Evolutionary conservation across 1,140 invertebrate species (phyloP), one percentile per base, ranked within the genome.

Genomic region (Hydropsyche tenuis): DNA sequence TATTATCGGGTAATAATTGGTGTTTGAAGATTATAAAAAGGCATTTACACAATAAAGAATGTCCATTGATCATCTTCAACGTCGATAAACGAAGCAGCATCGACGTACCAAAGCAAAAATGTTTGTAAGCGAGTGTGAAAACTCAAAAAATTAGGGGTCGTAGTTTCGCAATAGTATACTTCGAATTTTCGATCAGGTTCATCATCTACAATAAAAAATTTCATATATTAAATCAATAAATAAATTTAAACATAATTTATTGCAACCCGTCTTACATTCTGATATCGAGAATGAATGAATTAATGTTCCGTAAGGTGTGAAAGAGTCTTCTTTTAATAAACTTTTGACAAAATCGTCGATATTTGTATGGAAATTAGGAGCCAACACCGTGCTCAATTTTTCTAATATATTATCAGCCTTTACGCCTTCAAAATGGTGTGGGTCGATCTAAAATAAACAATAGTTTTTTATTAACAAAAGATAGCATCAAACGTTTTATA

Each of bases 51-150:
- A 60, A 96, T 89, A 83, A 95, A 98, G 81, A 94, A 96, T 45
- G 89, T 88, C 96, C 97, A 99, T 75, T 92, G 90, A 25, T 93
- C 89, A 86, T 99, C 97, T 82, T 96, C 93, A 1, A 92, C 87
- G 85, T 98, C 96, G 78, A 99, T 94, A 80, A 93, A 98, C 56
- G 90, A 93, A 11, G 93, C 93, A 4, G 94, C 96, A 88, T 99
- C 97, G 79, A 99, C 94, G 81, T 93, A 99, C 92, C 95, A 99
- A 68, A 98, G 82, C 11, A 98, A 85, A 80, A 98, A 96, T 5
- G 94, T 96, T 85, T 98, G 95, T 71, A 99, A 85, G 72, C 93
- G 88, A 77, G 90, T 84, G 81, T 97, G 94, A 81, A 93, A 98
- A 14, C 90, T 86, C 25, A 88, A 80, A 79, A 97, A 98, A 12